phyloP scores from a whole-genome alignment of 2,113 vertebrate species.

The Gopherus flavomarginatus region DNA sequence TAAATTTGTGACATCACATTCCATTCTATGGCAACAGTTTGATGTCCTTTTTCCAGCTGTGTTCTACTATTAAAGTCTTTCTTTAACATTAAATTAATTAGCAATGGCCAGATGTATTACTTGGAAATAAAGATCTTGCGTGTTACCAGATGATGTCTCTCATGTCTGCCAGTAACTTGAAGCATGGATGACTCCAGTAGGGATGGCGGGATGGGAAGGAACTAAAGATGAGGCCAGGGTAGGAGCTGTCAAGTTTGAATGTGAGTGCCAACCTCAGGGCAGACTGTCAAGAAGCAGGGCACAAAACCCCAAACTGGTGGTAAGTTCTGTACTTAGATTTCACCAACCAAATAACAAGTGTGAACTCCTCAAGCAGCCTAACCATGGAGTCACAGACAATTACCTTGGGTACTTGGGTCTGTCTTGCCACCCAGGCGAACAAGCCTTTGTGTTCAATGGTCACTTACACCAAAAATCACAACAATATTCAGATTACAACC shows the following conservation, averaged over 20 bases:
- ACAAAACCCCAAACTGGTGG: not conserved
- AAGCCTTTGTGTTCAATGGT: not conserved
- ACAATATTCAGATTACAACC: not conserved
- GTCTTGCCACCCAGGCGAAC: not conserved
- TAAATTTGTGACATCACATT: conserved; percentile 35
- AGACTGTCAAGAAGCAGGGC: not conserved
- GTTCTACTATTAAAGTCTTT: not conserved
- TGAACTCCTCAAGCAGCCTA: not conserved
- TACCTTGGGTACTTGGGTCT: not conserved
- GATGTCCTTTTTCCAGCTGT: not conserved
- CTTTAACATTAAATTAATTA: not conserved
- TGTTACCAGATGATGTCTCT: not conserved
- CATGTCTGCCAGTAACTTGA: not conserved
- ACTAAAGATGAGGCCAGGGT: not conserved
- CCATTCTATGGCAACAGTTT: conserved; percentile 10
- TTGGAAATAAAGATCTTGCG: not conserved
- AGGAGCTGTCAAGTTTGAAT: not conserved
- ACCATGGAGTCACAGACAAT: not conserved
- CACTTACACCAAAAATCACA: not conserved
- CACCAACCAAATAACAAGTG: not conserved
- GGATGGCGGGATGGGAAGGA: not conserved
- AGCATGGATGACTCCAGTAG: not conserved
- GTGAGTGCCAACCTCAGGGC: not conserved
- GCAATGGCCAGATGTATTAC: not conserved
- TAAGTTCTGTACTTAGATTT: not conserved